Evolutionary conservation across 2,797 vertebrate genomes (phyloP).

Genomic region (Peromyscus attwateri): DNA sequence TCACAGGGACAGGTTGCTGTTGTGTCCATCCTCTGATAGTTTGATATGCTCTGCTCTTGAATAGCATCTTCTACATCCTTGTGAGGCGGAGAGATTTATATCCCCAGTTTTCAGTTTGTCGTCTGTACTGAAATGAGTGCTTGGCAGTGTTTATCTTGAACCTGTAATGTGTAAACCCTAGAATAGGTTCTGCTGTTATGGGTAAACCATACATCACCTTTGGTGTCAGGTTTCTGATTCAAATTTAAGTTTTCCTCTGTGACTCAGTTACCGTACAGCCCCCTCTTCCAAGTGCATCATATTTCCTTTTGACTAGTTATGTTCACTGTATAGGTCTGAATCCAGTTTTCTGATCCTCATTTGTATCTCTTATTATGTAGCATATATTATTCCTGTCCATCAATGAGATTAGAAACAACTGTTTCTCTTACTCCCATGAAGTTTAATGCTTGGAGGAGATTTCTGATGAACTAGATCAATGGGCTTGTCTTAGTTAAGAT

Average conservation of each 20-base stretch:
- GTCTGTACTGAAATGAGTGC: not conserved
- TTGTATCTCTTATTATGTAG: not conserved
- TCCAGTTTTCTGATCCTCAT: not conserved
- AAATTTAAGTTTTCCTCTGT: slow-evolving; percentile 17
- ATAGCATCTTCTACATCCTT: slow-evolving; percentile 10
- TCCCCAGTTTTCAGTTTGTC: not conserved
- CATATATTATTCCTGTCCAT: not conserved
- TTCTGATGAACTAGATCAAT: slow-evolving; percentile 18
- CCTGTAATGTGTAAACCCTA: not conserved
- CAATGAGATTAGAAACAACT: slow-evolving; percentile 22
- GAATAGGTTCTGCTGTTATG: not conserved
- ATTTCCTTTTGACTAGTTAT: slow-evolving; percentile 23
- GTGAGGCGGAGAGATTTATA: not conserved
- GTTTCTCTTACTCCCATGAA: not conserved
- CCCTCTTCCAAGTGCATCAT: not conserved
- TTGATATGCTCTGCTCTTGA: slow-evolving; percentile 26
- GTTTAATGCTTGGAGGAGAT: slow-evolving; percentile 4
- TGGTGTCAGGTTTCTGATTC: slow-evolving; percentile 20
- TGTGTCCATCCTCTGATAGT: not conserved
- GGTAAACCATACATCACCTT: not conserved
- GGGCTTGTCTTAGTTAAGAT: not conserved
- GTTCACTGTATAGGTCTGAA: not conserved
- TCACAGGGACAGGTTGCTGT: not conserved
- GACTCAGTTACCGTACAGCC: not conserved
- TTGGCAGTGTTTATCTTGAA: not conserved